Conservation (phyloP, 2,113 vertebrate genomes). For the Pterophyllum scalare region DNA sequence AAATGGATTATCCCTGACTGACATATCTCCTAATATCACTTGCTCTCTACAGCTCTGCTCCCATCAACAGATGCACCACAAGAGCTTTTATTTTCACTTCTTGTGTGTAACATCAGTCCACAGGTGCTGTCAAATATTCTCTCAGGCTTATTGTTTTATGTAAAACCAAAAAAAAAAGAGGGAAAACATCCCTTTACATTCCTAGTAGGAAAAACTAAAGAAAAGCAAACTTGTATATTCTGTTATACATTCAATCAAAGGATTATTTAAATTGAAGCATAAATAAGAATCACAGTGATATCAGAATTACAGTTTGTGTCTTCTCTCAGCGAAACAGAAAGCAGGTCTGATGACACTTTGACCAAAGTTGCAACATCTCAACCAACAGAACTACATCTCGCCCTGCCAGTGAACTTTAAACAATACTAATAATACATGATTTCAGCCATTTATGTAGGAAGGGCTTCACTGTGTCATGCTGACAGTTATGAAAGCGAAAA, state of each 20-base stretch:
- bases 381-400: not conserved
- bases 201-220: not conserved
- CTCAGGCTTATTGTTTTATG: not conserved
- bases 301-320: not conserved
- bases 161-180: not conserved
- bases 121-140: not conserved
- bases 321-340: not conserved
- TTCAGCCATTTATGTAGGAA: not conserved
- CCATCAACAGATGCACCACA: not conserved
- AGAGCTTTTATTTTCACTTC: not conserved
- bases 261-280: not conserved
- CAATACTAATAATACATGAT: not conserved
- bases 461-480: not conserved
- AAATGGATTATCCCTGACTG: slow-evolving; percentile 12
- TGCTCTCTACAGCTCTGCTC: not conserved
- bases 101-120: not conserved
- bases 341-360: slow-evolving; percentile 6
- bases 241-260: not conserved
- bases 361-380: not conserved
- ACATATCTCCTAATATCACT: slow-evolving; percentile 5
- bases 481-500: not conserved
- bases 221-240: not conserved
- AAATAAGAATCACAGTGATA: not conserved
- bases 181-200: not conserved
- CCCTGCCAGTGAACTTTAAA: not conserved